Percentiles rank a stretch among this genome's conserved stretches.
These are phyloP conservation scores for Oedothorax gibbosus DNA, from an alignment of 1,140 invertebrate genomes.

Conservation along the genomic window DNA sequence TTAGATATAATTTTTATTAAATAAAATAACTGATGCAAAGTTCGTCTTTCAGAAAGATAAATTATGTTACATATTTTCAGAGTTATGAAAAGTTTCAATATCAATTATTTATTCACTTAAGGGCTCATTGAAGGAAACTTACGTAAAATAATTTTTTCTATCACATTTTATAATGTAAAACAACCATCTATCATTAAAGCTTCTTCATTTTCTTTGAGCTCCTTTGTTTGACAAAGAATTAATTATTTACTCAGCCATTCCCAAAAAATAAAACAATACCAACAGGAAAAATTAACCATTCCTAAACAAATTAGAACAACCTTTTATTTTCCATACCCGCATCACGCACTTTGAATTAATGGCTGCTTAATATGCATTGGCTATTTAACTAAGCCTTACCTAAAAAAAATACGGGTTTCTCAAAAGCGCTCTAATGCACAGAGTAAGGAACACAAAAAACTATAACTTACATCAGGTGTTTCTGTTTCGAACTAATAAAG, in stretches of 20 bases:
- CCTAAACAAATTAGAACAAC: constrained; percentile 11
- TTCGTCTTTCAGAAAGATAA: too few species aligned
- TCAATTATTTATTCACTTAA: too few species aligned
- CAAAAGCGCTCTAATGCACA: constrained; percentile 2
- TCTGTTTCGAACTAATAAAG: constrained; percentile 42
- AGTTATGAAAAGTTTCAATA: too few species aligned
- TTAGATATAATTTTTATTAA: too few species aligned
- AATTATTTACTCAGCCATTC: constrained; percentile 7
- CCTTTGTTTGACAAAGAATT: neutral
- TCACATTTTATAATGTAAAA: neutral
- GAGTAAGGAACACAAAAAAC: neutral
- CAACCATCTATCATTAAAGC: neutral
- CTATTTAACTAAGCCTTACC: neutral
- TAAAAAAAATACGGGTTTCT: neutral
- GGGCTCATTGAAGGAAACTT: too few species aligned
- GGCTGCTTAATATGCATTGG: constrained; percentile 28
- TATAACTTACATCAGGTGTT: constrained; percentile 30
- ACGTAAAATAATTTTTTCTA: too few species aligned
- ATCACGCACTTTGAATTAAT: constrained; percentile 30
- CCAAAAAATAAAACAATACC: neutral
- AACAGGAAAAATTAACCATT: neutral
- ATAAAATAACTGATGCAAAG: too few species aligned
- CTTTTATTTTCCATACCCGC: constrained; percentile 2
- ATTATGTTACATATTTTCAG: too few species aligned
- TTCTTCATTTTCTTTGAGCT: neutral